These are phyloP conservation scores for Pyrocoelia pectoralis DNA, from an alignment of 2,888 invertebrate genomes.

Conservation along the genomic window DNA sequence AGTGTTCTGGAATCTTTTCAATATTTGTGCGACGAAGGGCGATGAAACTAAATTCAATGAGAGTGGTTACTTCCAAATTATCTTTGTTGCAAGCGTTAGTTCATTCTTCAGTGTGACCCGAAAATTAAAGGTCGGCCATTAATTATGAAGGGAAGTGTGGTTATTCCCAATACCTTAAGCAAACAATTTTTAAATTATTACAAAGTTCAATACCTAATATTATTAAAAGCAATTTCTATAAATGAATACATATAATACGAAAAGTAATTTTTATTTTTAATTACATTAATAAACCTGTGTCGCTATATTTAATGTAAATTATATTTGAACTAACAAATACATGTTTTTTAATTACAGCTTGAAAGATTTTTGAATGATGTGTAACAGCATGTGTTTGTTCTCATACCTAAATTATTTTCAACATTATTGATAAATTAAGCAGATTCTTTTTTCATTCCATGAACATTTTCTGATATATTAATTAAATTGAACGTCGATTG, in stretches of 20 bases:
- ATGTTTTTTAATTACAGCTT: not conserved
- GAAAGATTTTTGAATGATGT: conserved; percentile 1
- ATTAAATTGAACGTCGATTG: not conserved
- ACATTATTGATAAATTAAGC: conserved; percentile 9
- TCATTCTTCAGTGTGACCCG: too few species aligned
- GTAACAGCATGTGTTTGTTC: conserved; percentile 2
- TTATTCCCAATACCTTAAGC: too few species aligned
- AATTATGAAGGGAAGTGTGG: too few species aligned
- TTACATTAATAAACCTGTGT: not conserved
- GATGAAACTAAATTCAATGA: too few species aligned
- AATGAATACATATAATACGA: not conserved
- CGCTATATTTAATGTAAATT: not conserved
- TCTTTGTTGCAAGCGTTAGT: too few species aligned
- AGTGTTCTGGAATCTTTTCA: too few species aligned
- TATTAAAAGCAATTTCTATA: not conserved
- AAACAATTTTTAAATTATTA: too few species aligned
- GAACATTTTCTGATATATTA: conserved; percentile 4
- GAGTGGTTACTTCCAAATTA: too few species aligned
- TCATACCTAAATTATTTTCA: conserved; percentile 1
- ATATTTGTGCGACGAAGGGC: too few species aligned
- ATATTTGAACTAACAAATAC: not conserved
- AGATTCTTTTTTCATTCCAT: not conserved
- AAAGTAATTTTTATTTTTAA: not conserved
- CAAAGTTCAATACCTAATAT: not conserved
- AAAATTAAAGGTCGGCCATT: too few species aligned